These are phyloP conservation scores for Lordiphosa stackelbergi DNA, from an alignment of 1,140 invertebrate species.

Conservation along the genomic window DNA sequence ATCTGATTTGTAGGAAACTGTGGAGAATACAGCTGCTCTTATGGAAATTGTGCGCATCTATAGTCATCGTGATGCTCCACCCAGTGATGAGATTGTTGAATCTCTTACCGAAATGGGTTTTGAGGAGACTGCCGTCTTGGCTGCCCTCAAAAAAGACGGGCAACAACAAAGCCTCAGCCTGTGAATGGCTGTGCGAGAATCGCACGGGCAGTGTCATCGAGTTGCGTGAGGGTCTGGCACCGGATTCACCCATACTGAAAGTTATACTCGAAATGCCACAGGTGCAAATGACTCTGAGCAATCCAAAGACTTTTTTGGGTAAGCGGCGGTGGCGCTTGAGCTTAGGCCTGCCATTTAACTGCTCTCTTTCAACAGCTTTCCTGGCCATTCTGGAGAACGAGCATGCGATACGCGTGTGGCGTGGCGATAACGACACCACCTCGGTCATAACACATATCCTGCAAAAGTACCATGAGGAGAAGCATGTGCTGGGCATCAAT, in stretches of 20 bases:
- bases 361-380: slow-evolving; percentile 48
- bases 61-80: slow-evolving; percentile 68
- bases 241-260: slow-evolving; percentile 74
- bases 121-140: slow-evolving; percentile 54
- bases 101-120: slow-evolving; percentile 73
- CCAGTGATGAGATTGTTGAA: slow-evolving; percentile 55
- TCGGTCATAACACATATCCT: slow-evolving; percentile 76
- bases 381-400: slow-evolving; percentile 74
- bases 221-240: slow-evolving; percentile 64
- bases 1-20: slow-evolving; percentile 35
- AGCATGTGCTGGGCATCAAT: slow-evolving; percentile 76
- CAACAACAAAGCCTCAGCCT: slow-evolving; percentile 75
- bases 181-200: slow-evolving; percentile 76
- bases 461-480: slow-evolving; percentile 77
- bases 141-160: slow-evolving; percentile 65
- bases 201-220: slow-evolving; percentile 66
- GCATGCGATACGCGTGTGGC: slow-evolving; percentile 74
- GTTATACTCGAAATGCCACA: slow-evolving; percentile 74
- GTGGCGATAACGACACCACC: slow-evolving; percentile 74
- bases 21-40: slow-evolving; percentile 70
- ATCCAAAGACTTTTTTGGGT: slow-evolving; percentile 76
- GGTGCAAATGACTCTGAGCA: slow-evolving; percentile 71
- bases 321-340: background rate
- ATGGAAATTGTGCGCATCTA: slow-evolving; percentile 76
- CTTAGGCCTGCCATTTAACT: background rate